phyloP scores from a whole-genome alignment of 2,113 vertebrate genomes.

The Heloderma charlesbogerti region DNA sequence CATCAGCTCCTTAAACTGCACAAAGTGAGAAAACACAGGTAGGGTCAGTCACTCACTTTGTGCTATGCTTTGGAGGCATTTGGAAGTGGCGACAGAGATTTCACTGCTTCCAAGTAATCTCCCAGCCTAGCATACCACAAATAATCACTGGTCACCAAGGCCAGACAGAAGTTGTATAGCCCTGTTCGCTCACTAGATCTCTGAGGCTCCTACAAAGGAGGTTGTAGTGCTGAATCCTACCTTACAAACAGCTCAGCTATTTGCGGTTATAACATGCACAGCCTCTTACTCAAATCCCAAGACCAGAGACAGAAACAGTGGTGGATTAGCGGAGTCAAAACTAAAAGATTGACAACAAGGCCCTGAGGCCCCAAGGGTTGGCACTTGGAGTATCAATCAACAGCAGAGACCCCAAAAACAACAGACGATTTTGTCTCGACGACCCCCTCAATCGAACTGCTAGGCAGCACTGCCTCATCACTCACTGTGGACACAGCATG shows the following conservation, averaged over 20 bases:
- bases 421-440: not conserved
- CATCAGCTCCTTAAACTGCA: too few relatives aligned
- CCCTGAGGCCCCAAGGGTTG: not conserved
- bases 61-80: not conserved
- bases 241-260: too few relatives aligned
- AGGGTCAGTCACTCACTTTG: not conserved
- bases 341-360: too few relatives aligned
- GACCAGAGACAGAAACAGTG: too few relatives aligned
- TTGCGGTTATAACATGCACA: too few relatives aligned
- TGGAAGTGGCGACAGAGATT: not conserved
- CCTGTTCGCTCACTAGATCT: not conserved
- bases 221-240: not conserved
- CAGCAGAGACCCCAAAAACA: not conserved
- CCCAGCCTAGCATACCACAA: not conserved
- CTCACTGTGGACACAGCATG: not conserved
- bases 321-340: too few relatives aligned
- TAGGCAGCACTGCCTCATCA: not conserved
- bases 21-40: not conserved
- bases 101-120: too few relatives aligned
- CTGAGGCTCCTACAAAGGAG: not conserved
- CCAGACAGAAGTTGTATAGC: not conserved
- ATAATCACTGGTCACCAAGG: not conserved
- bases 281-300: not conserved
- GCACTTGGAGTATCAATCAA: too few relatives aligned
- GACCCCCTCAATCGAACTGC: not conserved